phyloP scores from a whole-genome alignment of 2,797 vertebrate species.

The Pygocentrus nattereri region DNA sequence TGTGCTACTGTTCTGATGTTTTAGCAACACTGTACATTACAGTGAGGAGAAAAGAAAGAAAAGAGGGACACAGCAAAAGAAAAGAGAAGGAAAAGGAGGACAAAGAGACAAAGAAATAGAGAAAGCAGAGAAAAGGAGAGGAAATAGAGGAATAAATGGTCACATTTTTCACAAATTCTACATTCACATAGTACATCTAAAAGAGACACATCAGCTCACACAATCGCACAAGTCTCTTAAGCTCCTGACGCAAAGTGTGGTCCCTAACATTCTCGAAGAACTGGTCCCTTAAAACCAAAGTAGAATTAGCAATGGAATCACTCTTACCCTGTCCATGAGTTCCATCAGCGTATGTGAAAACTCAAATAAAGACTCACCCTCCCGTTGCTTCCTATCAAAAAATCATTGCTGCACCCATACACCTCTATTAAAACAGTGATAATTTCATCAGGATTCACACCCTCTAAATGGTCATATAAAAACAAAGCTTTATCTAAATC shows the following conservation, averaged over 20 bases:
- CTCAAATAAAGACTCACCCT: slow-evolving; percentile 6
- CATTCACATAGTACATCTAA: background rate
- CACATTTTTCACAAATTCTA: too few relatives aligned
- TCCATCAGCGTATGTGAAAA: slow-evolving; percentile 29
- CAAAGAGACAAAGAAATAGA: too few relatives aligned
- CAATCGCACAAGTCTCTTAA: background rate
- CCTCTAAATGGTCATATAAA: slow-evolving; percentile 15
- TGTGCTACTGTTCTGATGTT: too few relatives aligned
- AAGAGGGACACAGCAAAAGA: too few relatives aligned
- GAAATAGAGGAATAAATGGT: too few relatives aligned
- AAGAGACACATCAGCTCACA: background rate
- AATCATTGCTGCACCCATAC: slow-evolving; percentile 10
- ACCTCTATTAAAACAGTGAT: slow-evolving; percentile 1
- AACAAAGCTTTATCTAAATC: background rate
- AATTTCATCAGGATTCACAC: background rate
- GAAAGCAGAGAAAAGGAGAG: too few relatives aligned
- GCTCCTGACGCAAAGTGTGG: background rate
- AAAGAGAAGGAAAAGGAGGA: too few relatives aligned
- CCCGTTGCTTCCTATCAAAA: slow-evolving; percentile 14
- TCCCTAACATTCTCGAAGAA: slow-evolving; percentile 34
- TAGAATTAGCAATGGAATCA: background rate
- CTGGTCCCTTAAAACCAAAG: slow-evolving; percentile 21
- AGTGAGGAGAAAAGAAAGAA: too few relatives aligned
- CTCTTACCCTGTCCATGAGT: background rate
- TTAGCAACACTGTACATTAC: too few relatives aligned